These are phyloP conservation scores for Cheilosia grossa DNA, from an alignment of 2,888 invertebrate genomes.

Conservation along the genomic window DNA sequence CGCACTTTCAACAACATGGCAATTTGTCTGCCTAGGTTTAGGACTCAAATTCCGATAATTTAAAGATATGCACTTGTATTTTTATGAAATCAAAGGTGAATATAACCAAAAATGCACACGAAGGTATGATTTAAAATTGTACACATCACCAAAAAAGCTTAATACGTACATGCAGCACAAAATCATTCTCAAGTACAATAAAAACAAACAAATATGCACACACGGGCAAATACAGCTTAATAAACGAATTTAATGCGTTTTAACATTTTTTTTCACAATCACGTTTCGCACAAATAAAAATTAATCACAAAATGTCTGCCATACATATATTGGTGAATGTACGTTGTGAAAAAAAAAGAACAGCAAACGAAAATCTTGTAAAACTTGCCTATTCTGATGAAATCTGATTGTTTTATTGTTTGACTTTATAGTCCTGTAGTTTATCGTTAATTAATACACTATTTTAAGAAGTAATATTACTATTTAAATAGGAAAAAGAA, in stretches of 20 bases:
- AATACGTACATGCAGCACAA: no score
- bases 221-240: neutral
- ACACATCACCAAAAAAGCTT: no score
- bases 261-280: conserved; percentile 9
- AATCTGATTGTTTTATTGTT: neutral
- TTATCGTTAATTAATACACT: conserved; percentile 2
- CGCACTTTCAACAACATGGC: neutral
- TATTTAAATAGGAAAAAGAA: conserved; percentile 14
- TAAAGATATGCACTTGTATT: no score
- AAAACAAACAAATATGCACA: no score
- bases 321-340: conserved; percentile 22
- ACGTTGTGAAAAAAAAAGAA: neutral
- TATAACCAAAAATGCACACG: neutral
- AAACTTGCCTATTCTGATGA: conserved; percentile 54
- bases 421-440: neutral
- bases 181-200: no score
- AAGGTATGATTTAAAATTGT: no score
- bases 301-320: conserved; percentile 67
- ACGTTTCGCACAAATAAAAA: conserved; percentile 23
- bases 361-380: neutral
- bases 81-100: no score
- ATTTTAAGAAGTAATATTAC: conserved; percentile 1
- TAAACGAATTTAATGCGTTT: neutral
- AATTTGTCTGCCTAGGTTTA: neutral
- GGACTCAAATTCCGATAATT: no score